Percentiles rank a stretch among this genome's conserved stretches.
phyloP scores from a whole-genome alignment of 2,797 vertebrate genomes.

The Mastacembelus armatus region DNA sequence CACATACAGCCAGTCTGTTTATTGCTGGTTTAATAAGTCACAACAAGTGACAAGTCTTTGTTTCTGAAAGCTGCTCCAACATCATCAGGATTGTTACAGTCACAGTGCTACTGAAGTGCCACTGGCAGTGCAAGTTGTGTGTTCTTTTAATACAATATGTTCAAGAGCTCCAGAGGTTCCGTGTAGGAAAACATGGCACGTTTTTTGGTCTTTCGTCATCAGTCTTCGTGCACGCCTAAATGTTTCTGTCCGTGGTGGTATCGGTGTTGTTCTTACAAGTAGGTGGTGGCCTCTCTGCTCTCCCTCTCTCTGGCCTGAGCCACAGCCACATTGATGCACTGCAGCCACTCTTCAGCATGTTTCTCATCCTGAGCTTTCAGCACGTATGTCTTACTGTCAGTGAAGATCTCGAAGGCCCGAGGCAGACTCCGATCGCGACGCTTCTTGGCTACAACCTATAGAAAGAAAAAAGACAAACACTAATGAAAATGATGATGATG shows the following conservation, averaged over 20 bases:
- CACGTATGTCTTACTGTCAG: conserved; percentile 91
- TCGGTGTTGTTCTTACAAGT: conserved; percentile 82
- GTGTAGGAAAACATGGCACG: not conserved
- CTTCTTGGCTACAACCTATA: conserved; percentile 86
- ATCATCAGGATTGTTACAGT: not conserved
- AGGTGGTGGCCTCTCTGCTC: conserved; percentile 92
- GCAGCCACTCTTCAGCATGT: conserved; percentile 93
- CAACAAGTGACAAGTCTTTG: conserved; percentile 21
- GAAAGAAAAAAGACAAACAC: not conserved
- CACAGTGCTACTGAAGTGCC: conserved; percentile 1
- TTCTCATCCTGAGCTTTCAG: conserved; percentile 94
- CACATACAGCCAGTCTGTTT: conserved; percentile 10
- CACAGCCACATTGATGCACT: conserved; percentile 94
- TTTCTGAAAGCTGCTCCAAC: not conserved
- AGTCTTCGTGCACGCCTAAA: no score
- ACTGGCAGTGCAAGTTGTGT: conserved; percentile 15
- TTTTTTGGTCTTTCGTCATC: no score
- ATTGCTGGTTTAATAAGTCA: conserved; percentile 37
- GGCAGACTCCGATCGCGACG: conserved; percentile 91
- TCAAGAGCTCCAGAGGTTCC: not conserved
- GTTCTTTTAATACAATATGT: not conserved
- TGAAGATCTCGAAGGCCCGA: conserved; percentile 96
- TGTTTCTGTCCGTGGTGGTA: not conserved
- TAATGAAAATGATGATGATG: no score
- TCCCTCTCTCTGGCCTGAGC: conserved; percentile 92